Evolutionary conservation across 2,797 vertebrate species (phyloP), one percentile per base, ranked within the genome.

Genomic region (Nyctibius grandis): DNA sequence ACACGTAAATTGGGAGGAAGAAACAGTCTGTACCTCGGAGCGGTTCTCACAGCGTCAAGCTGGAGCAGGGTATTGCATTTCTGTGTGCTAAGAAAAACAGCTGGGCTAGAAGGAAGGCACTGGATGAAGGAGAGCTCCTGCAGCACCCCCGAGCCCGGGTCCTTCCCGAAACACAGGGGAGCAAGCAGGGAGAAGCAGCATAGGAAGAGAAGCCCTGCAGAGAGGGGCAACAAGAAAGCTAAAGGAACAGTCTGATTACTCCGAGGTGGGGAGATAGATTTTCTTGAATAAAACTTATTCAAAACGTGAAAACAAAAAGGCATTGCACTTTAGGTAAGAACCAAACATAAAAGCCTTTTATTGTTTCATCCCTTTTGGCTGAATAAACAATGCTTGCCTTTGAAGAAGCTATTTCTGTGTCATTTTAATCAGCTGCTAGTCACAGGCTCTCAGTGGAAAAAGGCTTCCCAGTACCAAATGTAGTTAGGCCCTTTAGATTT

Each of bases 341-440:
- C 5, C 22, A 77, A 70, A 72, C 75, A 92, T 90, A 89, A 93
- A 92, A 96, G 68, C 44, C 68, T 80, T 77, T 74, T 92, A 78
- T 87, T 85, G 34, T 77, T 95, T 70, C 33, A 45, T 64, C 21
- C 26, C 64, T 77, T 94, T 83, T 80, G 89, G 75, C 72, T 95
- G 85, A 92, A 95, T 88, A 95, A 97, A 96, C 87, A 96, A 88
- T 57, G 88, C 10, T 33, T 67, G 53, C 42, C 78, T 93, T 91
- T 95, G 91, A 95, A 85, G 56, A 89, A 92, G 60, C 79, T 67
- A 23, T 77, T 85, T 93, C 85, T 77, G 23, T 95, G 91, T 81
- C 54, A 53, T 93, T 89, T 87, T 92, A 92, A 91, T 92, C 94
- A 95, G 78, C 94, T 89, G 75, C 75, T 88, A 82, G 87, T 95